A percentile compares a stretch with the other conserved stretches of the same genome.
Evolutionary conservation across 1,140 invertebrate genomes (phyloP).

Genomic region (Gryllus bimaculatus): DNA sequence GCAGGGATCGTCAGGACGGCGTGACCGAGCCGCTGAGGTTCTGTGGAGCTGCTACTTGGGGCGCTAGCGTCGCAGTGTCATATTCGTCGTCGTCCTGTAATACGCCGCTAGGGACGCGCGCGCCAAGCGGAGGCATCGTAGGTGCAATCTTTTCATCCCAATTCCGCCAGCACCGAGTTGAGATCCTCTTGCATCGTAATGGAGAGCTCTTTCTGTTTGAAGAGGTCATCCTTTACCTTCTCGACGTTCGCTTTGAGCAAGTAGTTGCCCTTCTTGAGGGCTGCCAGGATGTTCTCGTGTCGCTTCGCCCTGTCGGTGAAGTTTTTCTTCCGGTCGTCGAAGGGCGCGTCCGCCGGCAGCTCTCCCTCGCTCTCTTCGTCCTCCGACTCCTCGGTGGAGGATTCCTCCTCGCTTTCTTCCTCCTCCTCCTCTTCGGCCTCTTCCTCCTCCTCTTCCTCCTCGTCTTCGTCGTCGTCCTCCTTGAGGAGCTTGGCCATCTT

Average conservation of each 20-base stretch:
- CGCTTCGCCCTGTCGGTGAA: constrained; percentile 48
- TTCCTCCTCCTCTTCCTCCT: constrained; percentile 44
- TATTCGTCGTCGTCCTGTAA: no score
- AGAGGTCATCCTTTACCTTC: constrained; percentile 70
- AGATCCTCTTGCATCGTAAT: constrained; percentile 66
- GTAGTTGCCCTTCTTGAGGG: constrained; percentile 77
- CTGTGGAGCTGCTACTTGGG: no score
- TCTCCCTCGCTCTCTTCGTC: constrained; percentile 55
- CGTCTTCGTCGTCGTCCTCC: constrained; percentile 58
- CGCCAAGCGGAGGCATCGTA: background rate
- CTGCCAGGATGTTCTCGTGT: constrained; percentile 63
- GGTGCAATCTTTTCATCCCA: constrained; percentile 38
- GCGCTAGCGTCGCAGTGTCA: no score
- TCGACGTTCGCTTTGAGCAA: constrained; percentile 76
- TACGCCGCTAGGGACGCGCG: background rate
- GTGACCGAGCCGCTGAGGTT: no score
- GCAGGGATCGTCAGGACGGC: no score
- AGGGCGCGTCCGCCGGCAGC: constrained; percentile 46
- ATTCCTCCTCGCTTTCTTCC: constrained; percentile 45
- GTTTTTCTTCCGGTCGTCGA: constrained; percentile 54
- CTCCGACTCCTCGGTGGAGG: constrained; percentile 42
- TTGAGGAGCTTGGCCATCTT: constrained; percentile 80
- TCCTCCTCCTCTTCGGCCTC: constrained; percentile 49
- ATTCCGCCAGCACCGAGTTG: constrained; percentile 66
- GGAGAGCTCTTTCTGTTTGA: constrained; percentile 69